Evolutionary conservation across 2,113 vertebrate species (phyloP).

Genomic region (Megaceryle torquata): DNA sequence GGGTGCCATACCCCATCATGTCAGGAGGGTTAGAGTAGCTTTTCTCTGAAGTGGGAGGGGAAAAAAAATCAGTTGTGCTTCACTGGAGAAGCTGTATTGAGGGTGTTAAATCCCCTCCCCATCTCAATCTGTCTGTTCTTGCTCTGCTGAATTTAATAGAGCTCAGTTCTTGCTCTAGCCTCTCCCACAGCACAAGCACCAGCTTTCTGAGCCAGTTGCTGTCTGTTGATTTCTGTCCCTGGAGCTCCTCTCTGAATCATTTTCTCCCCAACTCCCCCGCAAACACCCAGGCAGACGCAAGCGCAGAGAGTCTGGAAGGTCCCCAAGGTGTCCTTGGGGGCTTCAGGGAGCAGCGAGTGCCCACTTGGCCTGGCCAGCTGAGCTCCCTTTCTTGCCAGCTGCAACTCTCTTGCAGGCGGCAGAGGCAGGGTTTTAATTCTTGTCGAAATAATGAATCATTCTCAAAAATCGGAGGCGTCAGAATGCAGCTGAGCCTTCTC

Average conservation of each 20-base stretch:
- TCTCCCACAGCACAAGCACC: background rate
- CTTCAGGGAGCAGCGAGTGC: background rate
- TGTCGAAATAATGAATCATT: conserved; percentile 48
- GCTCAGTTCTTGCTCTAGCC: background rate
- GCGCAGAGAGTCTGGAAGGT: background rate
- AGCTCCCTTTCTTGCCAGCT: conserved; percentile 29
- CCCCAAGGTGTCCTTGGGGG: background rate
- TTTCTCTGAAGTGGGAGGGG: background rate
- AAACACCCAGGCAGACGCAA: background rate
- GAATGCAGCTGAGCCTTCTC: conserved; percentile 35
- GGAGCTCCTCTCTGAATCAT: background rate
- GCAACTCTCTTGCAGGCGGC: background rate
- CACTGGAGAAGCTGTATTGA: background rate
- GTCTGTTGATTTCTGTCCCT: background rate
- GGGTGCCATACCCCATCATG: background rate
- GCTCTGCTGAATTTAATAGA: background rate
- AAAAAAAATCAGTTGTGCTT: background rate
- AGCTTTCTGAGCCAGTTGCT: background rate
- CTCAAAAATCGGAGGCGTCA: conserved; percentile 30
- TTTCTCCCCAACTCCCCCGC: background rate
- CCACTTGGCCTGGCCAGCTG: background rate
- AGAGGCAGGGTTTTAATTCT: conserved; percentile 4
- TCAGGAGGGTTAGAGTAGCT: background rate
- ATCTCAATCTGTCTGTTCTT: background rate
- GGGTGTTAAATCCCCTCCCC: background rate